Conservation (phyloP, 2,888 invertebrate genomes). For the Myopa tessellatipennis region DNA sequence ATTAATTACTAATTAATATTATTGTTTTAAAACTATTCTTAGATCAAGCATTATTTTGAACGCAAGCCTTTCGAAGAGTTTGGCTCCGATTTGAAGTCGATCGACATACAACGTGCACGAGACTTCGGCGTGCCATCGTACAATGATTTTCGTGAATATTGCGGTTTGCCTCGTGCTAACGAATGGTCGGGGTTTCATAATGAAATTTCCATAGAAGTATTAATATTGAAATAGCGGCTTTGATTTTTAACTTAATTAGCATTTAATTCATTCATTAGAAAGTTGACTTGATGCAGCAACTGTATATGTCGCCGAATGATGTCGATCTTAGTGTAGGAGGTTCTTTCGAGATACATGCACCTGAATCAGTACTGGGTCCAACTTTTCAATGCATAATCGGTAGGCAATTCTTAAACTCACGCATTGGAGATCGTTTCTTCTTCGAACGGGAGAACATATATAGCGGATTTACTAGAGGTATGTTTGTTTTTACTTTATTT, state of each 20-base stretch:
- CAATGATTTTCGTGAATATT: conserved; percentile 57
- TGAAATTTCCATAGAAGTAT: conserved; percentile 76
- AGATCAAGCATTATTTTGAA: conserved; percentile 58
- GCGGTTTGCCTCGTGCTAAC: conserved; percentile 56
- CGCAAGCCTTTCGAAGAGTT: conserved; percentile 67
- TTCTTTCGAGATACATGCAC: conserved; percentile 74
- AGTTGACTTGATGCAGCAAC: conserved; percentile 69
- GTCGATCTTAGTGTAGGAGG: conserved; percentile 80
- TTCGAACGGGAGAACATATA: conserved; percentile 71
- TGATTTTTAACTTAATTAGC: neutral
- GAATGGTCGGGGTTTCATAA: conserved; percentile 64
- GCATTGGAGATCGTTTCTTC: conserved; percentile 79
- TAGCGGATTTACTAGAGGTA: conserved; percentile 71
- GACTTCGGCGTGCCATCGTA: conserved; percentile 59
- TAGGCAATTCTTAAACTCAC: conserved; percentile 77
- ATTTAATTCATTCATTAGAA: conserved; percentile 67
- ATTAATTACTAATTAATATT: neutral
- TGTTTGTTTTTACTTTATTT: conserved; percentile 7
- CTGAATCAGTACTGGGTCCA: conserved; percentile 76
- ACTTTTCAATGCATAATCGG: conserved; percentile 79
- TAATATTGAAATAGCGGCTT: neutral
- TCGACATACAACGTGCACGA: conserved; percentile 61
- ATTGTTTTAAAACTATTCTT: neutral
- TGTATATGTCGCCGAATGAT: conserved; percentile 76
- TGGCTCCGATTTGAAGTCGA: conserved; percentile 70